phyloP scores from a whole-genome alignment of 2,113 vertebrate species.

The Thinocorus orbignyianus region DNA sequence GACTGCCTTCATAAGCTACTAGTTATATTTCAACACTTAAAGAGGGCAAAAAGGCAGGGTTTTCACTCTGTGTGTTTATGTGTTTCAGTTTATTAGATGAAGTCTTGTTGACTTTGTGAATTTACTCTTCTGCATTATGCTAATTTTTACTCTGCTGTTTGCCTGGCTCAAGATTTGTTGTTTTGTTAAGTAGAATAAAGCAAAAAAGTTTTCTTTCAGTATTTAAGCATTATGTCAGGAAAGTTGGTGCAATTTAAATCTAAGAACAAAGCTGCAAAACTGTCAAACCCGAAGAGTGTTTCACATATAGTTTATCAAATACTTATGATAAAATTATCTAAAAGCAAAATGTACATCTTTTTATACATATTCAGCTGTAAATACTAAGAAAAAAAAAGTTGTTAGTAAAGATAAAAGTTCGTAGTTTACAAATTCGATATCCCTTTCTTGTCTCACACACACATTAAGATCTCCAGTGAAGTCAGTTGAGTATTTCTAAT shows the following conservation, averaged over 20 bases:
- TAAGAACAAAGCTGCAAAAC: not conserved
- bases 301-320: not conserved
- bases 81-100: not conserved
- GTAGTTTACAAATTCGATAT: not conserved
- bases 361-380: not conserved
- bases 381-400: not conserved
- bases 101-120: not conserved
- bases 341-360: not conserved
- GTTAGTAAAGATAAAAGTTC: not conserved
- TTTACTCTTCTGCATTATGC: not conserved
- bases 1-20: accelerated
- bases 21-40: not conserved
- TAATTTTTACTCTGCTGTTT: not conserved
- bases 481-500: not conserved
- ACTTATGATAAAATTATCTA: not conserved
- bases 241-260: not conserved
- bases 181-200: not conserved
- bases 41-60: not conserved
- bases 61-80: not conserved
- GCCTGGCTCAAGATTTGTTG: not conserved
- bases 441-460: not conserved
- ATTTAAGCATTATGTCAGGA: not conserved
- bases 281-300: not conserved
- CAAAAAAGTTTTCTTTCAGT: not conserved
- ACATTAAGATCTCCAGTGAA: not conserved